phyloP scores from a whole-genome alignment of 1,140 invertebrate species.

The Frieseomelitta varia region DNA sequence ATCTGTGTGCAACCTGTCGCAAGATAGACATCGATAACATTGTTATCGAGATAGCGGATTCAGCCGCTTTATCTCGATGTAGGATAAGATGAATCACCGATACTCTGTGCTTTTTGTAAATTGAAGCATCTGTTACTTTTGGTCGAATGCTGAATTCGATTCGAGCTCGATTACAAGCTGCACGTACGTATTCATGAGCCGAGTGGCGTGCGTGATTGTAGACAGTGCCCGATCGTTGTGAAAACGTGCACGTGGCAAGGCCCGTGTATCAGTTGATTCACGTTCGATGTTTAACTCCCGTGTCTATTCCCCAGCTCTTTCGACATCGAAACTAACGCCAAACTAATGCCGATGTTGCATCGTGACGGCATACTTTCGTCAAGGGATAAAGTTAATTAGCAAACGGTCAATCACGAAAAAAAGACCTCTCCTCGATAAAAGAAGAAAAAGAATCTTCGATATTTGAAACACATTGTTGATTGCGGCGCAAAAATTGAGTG shows the following conservation, averaged over 20 bases:
- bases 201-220: constrained; percentile 34
- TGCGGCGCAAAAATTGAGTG: too few species aligned
- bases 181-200: background rate
- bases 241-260: constrained; percentile 27
- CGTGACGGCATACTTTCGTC: constrained; percentile 8
- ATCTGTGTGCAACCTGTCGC: background rate
- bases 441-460: too few species aligned
- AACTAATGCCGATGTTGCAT: constrained; percentile 4
- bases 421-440: too few species aligned
- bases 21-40: background rate
- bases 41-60: too few species aligned
- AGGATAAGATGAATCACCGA: constrained; percentile 15
- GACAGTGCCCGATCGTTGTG: background rate
- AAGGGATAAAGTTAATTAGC: background rate
- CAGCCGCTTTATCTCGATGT: constrained; percentile 6
- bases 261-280: constrained; percentile 43
- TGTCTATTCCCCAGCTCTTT: constrained; percentile 8
- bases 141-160: background rate
- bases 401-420: background rate
- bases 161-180: background rate
- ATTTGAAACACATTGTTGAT: too few species aligned
- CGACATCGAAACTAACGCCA: constrained; percentile 4
- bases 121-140: constrained; percentile 28
- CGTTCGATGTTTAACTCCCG: constrained; percentile 22
- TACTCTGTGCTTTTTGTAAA: background rate